Percentiles rank a stretch among this genome's conserved stretches.
phyloP scores from a whole-genome alignment of 1,140 invertebrate species.

The Zaprionus camerounensis region DNA sequence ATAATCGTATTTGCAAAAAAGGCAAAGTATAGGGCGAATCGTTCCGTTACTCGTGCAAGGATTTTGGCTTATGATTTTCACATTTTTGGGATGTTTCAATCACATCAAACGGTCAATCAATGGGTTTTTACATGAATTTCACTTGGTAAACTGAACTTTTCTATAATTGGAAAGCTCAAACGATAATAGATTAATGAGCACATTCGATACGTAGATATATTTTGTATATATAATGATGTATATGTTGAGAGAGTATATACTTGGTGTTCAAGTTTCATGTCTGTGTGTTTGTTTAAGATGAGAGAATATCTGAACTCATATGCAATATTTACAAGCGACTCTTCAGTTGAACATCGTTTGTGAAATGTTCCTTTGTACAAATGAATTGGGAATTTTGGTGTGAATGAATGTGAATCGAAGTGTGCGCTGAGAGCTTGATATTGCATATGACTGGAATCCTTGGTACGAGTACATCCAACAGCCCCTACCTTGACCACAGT shows the following conservation, averaged over 20 bases:
- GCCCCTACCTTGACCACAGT: slow-evolving; percentile 92
- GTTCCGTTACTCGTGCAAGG: slow-evolving; percentile 83
- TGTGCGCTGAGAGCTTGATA: slow-evolving; percentile 15
- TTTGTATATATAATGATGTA: slow-evolving; percentile 11
- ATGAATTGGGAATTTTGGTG: slow-evolving; percentile 1
- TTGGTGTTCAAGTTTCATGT: slow-evolving; percentile 2
- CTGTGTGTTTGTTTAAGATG: slow-evolving; percentile 10
- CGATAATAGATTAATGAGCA: slow-evolving; percentile 37
- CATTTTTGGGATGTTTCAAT: slow-evolving; percentile 9
- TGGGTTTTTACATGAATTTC: slow-evolving; percentile 19
- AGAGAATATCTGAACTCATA: slow-evolving; percentile 40
- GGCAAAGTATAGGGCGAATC: slow-evolving; percentile 80
- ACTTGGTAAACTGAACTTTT: slow-evolving; percentile 51
- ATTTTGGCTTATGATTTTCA: slow-evolving; percentile 48
- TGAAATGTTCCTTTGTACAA: slow-evolving; percentile 11
- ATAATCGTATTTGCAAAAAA: slow-evolving; percentile 15
- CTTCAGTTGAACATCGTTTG: slow-evolving; percentile 1
- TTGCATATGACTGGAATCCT: slow-evolving; percentile 60
- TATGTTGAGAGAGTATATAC: not conserved
- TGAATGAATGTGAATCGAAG: slow-evolving; percentile 4
- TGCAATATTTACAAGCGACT: slow-evolving; percentile 70
- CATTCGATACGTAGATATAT: slow-evolving; percentile 20
- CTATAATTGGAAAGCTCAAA: slow-evolving; percentile 46
- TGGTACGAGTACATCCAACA: slow-evolving; percentile 75
- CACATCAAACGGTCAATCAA: slow-evolving; percentile 27